These are phyloP conservation scores for Fratercula arctica DNA, from an alignment of 2,797 vertebrate species.

Conservation along the genomic window DNA sequence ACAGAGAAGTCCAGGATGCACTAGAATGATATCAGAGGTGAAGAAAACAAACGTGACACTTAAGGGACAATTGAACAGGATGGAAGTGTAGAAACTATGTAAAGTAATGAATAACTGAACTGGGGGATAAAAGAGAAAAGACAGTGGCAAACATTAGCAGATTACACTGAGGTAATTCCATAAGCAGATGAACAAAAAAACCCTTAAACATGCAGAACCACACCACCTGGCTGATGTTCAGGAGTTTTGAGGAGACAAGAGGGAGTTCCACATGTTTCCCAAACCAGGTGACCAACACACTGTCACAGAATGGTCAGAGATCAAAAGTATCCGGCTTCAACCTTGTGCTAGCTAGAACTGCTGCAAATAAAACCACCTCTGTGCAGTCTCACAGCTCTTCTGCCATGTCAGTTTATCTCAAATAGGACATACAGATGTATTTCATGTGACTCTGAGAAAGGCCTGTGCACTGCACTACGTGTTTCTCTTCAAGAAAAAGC, in stretches of 20 bases:
- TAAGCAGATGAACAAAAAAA: not conserved
- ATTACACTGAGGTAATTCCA: not conserved
- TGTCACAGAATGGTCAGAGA: not conserved
- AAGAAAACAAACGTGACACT: not conserved
- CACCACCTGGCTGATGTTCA: not conserved
- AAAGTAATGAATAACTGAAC: not conserved
- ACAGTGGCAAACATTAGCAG: not conserved
- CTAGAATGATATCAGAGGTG: not conserved
- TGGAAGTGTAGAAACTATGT: not conserved
- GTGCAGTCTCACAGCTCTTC: not conserved
- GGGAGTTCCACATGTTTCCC: fast-evolving
- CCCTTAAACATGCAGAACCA: not conserved
- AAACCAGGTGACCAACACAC: not conserved
- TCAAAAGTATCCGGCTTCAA: not conserved
- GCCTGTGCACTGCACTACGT: not conserved
- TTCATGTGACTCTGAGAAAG: not conserved
- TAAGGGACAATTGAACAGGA: not conserved
- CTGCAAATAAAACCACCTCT: not conserved
- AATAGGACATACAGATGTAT: not conserved
- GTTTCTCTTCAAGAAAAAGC: not conserved
- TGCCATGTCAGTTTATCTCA: not conserved
- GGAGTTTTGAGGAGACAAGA: not conserved
- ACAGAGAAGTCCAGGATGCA: not conserved
- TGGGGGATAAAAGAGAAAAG: not conserved
- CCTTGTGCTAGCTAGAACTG: not conserved